Base-by-base conservation (phyloP, 2,797 vertebrate species). In the Myiotriccus ornatus region DNA sequence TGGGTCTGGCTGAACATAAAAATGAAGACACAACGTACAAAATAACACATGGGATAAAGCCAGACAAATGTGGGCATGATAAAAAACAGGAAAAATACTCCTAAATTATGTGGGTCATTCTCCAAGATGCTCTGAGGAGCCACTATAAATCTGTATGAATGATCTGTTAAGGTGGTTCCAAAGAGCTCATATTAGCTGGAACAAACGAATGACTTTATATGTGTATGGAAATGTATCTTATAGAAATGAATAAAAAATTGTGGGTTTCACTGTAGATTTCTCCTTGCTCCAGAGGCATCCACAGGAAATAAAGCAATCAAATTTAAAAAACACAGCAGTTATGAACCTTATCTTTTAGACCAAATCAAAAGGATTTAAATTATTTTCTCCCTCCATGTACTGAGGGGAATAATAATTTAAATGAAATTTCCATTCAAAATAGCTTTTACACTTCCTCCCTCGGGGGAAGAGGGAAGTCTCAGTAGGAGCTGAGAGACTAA, bases 371-470 rank as follows among this genome's bases (percentile, higher is more conserved):
- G 19, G 8, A 41, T 87, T 85, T 82, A 9, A 71, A n/a, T 4
- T 82, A 76, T 87, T 87, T 94, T 81, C n/a, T 84, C 64, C 34
- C n/a, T 77, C 47, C 22, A 8, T n/a, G 44, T 34, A 74, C 35
- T 16, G 35, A 67, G 47, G 16, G 53, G 53, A 79, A 79, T 84
- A 80, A 68, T 68, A 28, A 65, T 64, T 77, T 41, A 35, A 82
- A 94, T 67, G 10, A 81, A 81, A 86, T 74, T 95, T 89, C n/a
- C 43, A 74, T 70, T 84, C 68, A 84, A 84, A 84, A 80, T 25
- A 52, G 32, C 32, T 87, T 91, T 93, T 91, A 84, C 57, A 56
- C 20, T 82, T 91, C 32, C 22, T 5, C 35, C 14, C 67, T 82
- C 1, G 1, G n/a, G 37, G 43, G 30, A 21, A 44, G 21, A 57